Evolutionary conservation across 1,140 invertebrate genomes (phyloP).

Genomic region (Harpegnathos saltator): DNA sequence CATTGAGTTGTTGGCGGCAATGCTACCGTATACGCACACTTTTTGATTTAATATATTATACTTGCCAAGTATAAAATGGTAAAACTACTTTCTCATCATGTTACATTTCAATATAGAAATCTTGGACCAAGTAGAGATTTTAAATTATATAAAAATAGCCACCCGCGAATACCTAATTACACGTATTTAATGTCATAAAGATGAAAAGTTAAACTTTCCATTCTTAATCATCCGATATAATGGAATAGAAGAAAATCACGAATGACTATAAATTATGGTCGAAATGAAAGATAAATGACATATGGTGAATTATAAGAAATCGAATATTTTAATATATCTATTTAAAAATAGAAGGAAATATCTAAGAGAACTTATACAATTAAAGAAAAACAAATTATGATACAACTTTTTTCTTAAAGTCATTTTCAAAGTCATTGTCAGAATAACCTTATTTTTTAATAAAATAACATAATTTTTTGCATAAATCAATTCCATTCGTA

Average conservation of each 20-base stretch:
- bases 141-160: conserved; percentile 44
- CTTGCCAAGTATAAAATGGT: conserved; percentile 14
- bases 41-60: conserved; percentile 37
- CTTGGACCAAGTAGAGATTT: conserved; percentile 28
- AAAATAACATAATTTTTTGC: too few species aligned
- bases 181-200: background rate
- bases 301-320: too few species aligned
- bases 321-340: too few species aligned
- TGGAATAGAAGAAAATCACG: background rate
- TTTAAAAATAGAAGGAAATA: too few species aligned
- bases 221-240: background rate
- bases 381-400: too few species aligned
- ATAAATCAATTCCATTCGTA: too few species aligned
- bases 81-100: conserved; percentile 25
- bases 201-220: background rate
- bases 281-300: too few species aligned
- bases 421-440: too few species aligned
- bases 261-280: too few species aligned
- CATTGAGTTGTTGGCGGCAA: background rate
- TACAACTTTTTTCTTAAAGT: too few species aligned
- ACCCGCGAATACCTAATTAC: background rate
- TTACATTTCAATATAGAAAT: conserved; percentile 38
- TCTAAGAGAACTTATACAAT: too few species aligned
- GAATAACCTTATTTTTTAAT: too few species aligned
- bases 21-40: conserved; percentile 51